A percentile compares a stretch with the other conserved stretches of the same genome.
Evolutionary conservation across 1,140 invertebrate genomes (phyloP).

Genomic region (Antheraea mylitta): DNA sequence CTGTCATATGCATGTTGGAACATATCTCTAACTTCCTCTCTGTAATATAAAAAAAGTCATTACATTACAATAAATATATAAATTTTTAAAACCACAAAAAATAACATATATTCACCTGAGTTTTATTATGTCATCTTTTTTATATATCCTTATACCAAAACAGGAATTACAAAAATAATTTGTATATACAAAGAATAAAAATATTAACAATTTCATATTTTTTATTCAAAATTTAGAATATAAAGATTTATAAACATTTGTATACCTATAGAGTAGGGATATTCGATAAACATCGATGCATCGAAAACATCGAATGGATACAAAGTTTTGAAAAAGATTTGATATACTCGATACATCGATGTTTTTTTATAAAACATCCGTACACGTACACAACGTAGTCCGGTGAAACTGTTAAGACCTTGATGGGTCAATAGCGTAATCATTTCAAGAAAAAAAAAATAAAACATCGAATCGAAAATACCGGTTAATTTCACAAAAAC

Average conservation of each 20-base stretch:
- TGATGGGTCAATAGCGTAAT: no score
- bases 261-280: no score
- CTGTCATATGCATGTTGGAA: slow-evolving; percentile 98
- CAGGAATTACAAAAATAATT: not conserved
- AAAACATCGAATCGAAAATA: no score
- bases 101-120: slow-evolving; percentile 41
- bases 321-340: no score
- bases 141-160: slow-evolving; percentile 57
- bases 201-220: not conserved
- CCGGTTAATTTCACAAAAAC: no score
- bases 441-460: no score
- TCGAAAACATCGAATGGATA: no score
- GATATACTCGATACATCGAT: no score
- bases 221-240: not conserved
- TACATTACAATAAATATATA: not conserved
- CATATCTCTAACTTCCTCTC: slow-evolving; percentile 92
- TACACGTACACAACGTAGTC: no score
- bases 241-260: not conserved
- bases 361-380: no score
- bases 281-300: no score
- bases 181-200: not conserved
- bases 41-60: slow-evolving; percentile 54
- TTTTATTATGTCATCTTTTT: slow-evolving; percentile 61
- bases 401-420: no score
- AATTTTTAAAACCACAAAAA: not conserved